phyloP scores from a whole-genome alignment of 1,140 invertebrate genomes.

The Brachionus paranguensis region DNA sequence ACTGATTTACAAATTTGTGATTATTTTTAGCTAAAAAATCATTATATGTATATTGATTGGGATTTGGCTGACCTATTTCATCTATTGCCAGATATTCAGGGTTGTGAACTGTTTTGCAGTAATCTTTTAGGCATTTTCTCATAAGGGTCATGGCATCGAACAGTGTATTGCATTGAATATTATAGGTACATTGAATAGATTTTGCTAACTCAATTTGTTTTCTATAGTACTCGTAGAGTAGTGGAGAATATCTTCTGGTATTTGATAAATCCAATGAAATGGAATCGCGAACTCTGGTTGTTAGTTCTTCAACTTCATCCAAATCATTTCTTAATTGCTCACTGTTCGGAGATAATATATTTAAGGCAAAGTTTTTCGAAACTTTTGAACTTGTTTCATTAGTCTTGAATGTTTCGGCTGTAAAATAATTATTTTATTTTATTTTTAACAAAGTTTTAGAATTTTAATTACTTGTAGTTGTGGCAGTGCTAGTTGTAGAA shows the following conservation, averaged over 20 bases:
- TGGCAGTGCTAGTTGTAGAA: background rate
- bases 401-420: background rate
- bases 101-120: conserved; percentile 15
- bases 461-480: background rate
- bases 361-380: background rate
- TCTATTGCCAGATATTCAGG: conserved; percentile 37
- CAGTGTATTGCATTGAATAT: conserved; percentile 18
- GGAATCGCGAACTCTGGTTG: conserved; percentile 3
- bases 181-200: conserved; percentile 38
- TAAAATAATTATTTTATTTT: background rate
- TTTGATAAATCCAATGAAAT: conserved; percentile 33
- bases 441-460: background rate
- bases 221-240: conserved; percentile 17
- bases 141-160: conserved; percentile 38
- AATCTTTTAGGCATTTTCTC: conserved; percentile 35
- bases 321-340: conserved; percentile 18
- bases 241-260: conserved; percentile 16
- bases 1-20: background rate
- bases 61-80: background rate
- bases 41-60: conserved; percentile 19
- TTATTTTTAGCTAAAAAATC: conserved; percentile 13
- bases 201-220: conserved; percentile 33
- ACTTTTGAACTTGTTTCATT: background rate
- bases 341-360: background rate
- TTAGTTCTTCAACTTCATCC: conserved; percentile 36